Percentiles rank a stretch among this genome's conserved stretches.
Conservation (phyloP, 2,113 vertebrate species). For the Hydrolagus affinis region DNA sequence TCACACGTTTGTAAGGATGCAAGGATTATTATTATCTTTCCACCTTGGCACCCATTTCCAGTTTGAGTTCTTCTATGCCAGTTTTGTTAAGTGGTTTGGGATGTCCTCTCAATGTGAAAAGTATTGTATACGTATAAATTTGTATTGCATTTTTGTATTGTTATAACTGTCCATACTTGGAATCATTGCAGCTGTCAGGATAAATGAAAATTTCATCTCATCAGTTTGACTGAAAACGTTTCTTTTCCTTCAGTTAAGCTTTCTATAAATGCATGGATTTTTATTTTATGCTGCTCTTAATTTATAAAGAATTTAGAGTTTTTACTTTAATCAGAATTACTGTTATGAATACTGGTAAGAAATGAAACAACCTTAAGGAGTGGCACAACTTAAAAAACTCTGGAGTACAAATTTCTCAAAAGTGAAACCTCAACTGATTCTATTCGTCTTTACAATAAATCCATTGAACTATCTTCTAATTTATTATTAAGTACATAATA, state of each 20-base stretch:
- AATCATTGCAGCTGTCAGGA: neutral
- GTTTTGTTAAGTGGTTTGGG: too few relatives aligned
- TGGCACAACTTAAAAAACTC: neutral
- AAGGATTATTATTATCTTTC: too few relatives aligned
- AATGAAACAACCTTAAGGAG: neutral
- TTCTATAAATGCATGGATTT: too few relatives aligned
- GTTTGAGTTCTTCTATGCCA: too few relatives aligned
- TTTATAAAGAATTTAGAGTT: too few relatives aligned
- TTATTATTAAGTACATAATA: neutral
- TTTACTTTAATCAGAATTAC: neutral
- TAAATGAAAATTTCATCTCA: neutral
- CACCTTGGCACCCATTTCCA: too few relatives aligned
- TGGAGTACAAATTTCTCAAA: neutral
- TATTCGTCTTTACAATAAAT: neutral
- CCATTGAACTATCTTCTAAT: neutral
- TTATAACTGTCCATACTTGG: neutral
- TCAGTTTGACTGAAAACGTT: neutral
- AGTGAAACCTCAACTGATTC: neutral
- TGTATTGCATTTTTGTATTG: too few relatives aligned
- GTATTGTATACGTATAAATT: too few relatives aligned
- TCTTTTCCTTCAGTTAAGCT: too few relatives aligned
- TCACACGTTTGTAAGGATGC: neutral
- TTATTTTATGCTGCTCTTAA: neutral
- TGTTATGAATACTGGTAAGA: slow-evolving; percentile 4
- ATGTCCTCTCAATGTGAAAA: too few relatives aligned